Evolutionary conservation across 2,888 invertebrate genomes (phyloP).

Genomic region (Stratiomys singularior): DNA sequence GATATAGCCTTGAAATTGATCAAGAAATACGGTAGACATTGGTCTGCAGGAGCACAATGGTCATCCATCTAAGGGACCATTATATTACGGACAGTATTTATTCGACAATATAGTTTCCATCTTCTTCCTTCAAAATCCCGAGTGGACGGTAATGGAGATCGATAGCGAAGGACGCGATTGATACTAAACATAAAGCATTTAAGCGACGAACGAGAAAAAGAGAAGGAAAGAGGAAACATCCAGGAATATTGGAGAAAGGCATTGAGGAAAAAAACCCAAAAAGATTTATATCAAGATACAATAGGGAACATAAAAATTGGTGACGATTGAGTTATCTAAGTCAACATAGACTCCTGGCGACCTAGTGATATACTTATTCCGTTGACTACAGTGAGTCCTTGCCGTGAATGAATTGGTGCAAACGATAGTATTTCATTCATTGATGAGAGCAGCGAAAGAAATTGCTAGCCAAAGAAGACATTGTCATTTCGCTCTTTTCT

Average conservation of each 20-base stretch:
- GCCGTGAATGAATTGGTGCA: no score
- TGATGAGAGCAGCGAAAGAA: no score
- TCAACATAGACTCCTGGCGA: constrained; percentile 36
- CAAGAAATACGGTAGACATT: constrained; percentile 42
- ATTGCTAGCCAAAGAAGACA: no score
- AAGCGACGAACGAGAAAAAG: constrained; percentile 5
- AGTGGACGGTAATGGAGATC: background rate
- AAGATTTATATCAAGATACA: background rate
- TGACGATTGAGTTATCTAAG: constrained; percentile 45
- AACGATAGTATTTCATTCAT: no score
- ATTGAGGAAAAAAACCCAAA: background rate
- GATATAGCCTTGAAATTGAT: constrained; percentile 39
- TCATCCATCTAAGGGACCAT: constrained; percentile 33
- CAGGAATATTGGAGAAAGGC: background rate
- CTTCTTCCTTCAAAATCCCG: background rate
- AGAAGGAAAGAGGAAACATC: background rate
- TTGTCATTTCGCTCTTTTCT: background rate
- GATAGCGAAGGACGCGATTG: background rate
- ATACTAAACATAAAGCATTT: background rate
- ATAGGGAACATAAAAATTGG: constrained; percentile 15
- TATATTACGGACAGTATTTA: constrained; percentile 16
- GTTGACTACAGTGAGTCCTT: no score
- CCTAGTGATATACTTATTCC: background rate
- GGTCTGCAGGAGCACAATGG: constrained; percentile 11
- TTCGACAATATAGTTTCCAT: constrained; percentile 5